Conservation (phyloP, 1,140 invertebrate genomes). For the Subanguina moxae region DNA sequence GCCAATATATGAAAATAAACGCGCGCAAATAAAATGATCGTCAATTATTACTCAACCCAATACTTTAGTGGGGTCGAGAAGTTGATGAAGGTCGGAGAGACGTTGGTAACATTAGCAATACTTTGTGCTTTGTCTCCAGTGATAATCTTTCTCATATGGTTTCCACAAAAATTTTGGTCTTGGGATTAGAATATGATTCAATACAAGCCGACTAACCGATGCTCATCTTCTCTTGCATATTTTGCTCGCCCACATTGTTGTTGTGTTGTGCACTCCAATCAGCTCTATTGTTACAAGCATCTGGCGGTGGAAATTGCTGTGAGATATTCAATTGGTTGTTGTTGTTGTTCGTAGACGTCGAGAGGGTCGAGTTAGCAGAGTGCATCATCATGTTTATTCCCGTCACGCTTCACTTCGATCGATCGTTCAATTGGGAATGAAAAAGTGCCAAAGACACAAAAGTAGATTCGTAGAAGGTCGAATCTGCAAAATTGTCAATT, state of each 20-base stretch:
- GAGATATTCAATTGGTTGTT: neutral
- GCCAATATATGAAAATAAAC: too few relatives aligned
- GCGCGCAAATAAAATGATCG: too few relatives aligned
- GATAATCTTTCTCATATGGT: neutral
- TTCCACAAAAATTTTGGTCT: neutral
- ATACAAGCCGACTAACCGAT: neutral
- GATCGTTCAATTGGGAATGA: neutral
- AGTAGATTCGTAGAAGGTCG: too few relatives aligned
- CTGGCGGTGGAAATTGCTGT: neutral
- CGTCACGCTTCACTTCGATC: constrained; percentile 3
- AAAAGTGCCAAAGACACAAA: too few relatives aligned
- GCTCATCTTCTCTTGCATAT: constrained; percentile 3
- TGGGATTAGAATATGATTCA: neutral
- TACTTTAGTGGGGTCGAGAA: too few relatives aligned
- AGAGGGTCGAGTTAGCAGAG: neutral
- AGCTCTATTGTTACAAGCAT: neutral
- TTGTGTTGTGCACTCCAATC: neutral
- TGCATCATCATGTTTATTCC: neutral
- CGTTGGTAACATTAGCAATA: neutral
- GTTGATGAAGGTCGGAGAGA: neutral
- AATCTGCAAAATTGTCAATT: too few relatives aligned
- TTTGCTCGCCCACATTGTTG: constrained; percentile 1
- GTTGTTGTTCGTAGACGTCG: neutral
- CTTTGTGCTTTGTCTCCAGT: neutral
- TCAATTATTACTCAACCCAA: too few relatives aligned